These are phyloP conservation scores for Candidula unifasciata DNA, from an alignment of 2,888 invertebrate genomes.

Conservation along the genomic window DNA sequence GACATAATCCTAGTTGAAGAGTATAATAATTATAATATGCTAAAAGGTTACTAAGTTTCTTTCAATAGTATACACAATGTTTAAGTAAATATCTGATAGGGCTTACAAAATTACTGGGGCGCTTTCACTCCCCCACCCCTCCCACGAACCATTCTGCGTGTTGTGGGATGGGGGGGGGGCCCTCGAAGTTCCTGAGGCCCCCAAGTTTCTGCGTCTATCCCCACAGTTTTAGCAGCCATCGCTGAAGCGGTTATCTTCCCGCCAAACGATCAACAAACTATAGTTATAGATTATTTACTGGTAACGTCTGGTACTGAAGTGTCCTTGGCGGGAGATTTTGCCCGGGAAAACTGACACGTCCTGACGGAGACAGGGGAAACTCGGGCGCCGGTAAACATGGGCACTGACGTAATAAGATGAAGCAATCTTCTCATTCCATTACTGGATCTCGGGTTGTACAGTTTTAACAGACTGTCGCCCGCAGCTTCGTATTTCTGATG, in stretches of 20 bases:
- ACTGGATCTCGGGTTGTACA: neutral
- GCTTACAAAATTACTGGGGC: too few species aligned
- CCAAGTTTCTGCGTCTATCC: too few species aligned
- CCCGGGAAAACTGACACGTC: neutral
- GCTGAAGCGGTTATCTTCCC: neutral
- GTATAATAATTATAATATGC: too few species aligned
- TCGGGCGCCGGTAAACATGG: neutral
- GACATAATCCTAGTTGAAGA: too few species aligned
- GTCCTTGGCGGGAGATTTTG: neutral
- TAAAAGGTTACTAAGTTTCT: too few species aligned
- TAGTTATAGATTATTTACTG: constrained; percentile 28
- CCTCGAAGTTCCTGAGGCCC: too few species aligned
- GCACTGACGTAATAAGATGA: neutral
- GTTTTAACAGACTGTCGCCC: neutral
- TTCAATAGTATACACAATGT: too few species aligned
- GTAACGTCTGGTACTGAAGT: constrained; percentile 15
- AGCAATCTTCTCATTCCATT: neutral
- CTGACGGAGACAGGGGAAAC: neutral
- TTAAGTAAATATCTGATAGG: too few species aligned
- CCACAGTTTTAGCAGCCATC: neutral
- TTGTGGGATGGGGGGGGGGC: too few species aligned
- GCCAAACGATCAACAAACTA: constrained; percentile 19
- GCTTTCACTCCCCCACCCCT: too few species aligned
- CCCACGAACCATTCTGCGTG: too few species aligned
- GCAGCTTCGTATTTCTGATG: neutral